Conservation (phyloP, 2,888 invertebrate species). For the Andrena hattorfiana region DNA sequence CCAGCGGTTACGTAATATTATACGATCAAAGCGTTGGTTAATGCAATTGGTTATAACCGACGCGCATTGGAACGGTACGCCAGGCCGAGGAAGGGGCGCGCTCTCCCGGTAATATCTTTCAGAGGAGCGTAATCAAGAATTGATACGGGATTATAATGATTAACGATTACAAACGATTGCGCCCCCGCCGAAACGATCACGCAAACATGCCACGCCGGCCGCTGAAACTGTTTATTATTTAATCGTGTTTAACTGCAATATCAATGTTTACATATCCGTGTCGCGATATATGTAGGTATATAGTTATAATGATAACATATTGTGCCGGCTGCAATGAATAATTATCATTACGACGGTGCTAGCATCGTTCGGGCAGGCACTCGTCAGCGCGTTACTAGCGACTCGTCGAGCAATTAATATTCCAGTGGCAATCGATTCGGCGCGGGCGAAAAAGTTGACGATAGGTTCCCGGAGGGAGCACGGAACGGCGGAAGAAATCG, state of each 20-base stretch:
- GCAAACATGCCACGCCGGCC: not conserved
- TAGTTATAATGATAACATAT: constrained; percentile 11
- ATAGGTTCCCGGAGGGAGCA: not conserved
- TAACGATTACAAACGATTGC: not conserved
- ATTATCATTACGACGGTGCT: not conserved
- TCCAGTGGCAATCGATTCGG: not conserved
- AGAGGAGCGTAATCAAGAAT: constrained; percentile 16
- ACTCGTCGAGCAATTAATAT: constrained; percentile 17
- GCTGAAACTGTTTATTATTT: constrained; percentile 19
- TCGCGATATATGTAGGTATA: no score
- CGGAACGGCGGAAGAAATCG: constrained; percentile 15
- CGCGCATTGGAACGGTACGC: not conserved
- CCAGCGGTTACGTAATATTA: constrained; percentile 39
- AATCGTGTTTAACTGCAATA: constrained; percentile 19
- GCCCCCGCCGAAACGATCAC: not conserved
- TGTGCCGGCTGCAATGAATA: constrained; percentile 9
- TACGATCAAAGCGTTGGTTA: constrained; percentile 42
- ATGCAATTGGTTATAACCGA: constrained; percentile 27
- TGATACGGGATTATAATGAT: constrained; percentile 24
- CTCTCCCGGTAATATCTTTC: constrained; percentile 21
- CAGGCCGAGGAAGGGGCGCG: not conserved
- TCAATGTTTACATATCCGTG: constrained; percentile 25
- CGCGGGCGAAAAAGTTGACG: not conserved
- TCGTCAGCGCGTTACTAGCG: not conserved
- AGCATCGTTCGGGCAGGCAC: not conserved